Percentiles rank a stretch among this genome's conserved stretches.
These are phyloP conservation scores for Engystomops pustulosus DNA, from an alignment of 2,113 vertebrate species.

Conservation along the genomic window DNA sequence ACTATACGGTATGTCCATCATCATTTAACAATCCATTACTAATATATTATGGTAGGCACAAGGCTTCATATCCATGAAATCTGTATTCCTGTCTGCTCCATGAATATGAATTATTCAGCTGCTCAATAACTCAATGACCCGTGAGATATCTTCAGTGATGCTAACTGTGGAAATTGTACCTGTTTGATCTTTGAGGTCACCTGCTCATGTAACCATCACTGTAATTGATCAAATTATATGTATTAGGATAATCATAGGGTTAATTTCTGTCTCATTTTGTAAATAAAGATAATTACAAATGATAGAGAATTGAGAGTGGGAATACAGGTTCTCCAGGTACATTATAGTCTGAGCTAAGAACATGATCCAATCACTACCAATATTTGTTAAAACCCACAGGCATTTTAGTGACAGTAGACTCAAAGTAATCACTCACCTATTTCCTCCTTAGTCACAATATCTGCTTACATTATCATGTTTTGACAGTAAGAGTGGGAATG, in stretches of 20 bases:
- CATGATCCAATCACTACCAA: not conserved
- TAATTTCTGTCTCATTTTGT: constrained; percentile 17
- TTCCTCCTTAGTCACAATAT: constrained; percentile 26
- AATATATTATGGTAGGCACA: not conserved
- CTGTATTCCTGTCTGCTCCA: not conserved
- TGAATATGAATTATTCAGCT: not conserved
- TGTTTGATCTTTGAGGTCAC: constrained; percentile 19
- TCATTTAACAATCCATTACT: not conserved
- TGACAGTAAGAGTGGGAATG: not conserved
- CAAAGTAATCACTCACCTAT: constrained; percentile 25
- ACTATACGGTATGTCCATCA: not conserved
- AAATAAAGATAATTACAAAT: constrained; percentile 43
- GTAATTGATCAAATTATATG: constrained; percentile 36
- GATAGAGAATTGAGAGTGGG: constrained; percentile 25
- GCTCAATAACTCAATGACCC: not conserved
- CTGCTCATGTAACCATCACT: constrained; percentile 26
- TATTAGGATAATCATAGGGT: constrained; percentile 31
- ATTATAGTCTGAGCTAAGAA: constrained; percentile 2
- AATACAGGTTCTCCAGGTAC: not conserved
- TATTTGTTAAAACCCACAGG: not conserved
- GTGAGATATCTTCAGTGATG: not conserved
- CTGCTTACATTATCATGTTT: not conserved
- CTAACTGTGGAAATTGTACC: not conserved
- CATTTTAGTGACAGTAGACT: constrained; percentile 23
- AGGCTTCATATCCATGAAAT: not conserved